Conservation (phyloP, 2,797 vertebrate species). For the Lithobates pipiens region DNA sequence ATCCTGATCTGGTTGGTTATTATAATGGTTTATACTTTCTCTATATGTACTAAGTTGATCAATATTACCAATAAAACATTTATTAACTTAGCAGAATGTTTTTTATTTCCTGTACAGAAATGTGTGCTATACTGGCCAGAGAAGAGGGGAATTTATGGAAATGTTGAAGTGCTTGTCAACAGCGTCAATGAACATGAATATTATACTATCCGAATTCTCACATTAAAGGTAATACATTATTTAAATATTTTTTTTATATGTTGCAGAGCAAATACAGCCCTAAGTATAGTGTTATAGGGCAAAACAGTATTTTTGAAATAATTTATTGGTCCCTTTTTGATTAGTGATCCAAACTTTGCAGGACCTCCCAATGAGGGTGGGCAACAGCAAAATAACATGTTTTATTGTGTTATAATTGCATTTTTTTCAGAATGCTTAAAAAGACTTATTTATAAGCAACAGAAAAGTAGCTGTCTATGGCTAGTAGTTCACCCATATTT, state of each 20-base stretch:
- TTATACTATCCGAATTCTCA: constrained; percentile 88
- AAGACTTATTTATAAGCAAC: too few species aligned
- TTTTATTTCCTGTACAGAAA: constrained; percentile 78
- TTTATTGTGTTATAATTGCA: too few species aligned
- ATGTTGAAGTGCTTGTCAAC: constrained; percentile 89
- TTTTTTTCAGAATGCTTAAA: too few species aligned
- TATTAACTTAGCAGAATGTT: neutral
- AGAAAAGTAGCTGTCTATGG: too few species aligned
- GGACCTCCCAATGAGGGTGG: too few species aligned
- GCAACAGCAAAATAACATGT: too few species aligned
- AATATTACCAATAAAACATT: too few species aligned
- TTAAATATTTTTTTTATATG: neutral
- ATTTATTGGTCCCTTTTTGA: too few species aligned
- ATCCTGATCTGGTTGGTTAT: neutral
- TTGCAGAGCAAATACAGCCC: neutral
- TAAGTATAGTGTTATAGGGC: too few species aligned
- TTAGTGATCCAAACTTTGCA: too few species aligned
- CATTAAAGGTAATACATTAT: constrained; percentile 84
- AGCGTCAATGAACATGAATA: constrained; percentile 86
- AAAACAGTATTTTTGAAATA: too few species aligned
- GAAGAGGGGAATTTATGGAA: constrained; percentile 94
- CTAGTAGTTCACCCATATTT: too few species aligned
- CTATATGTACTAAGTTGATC: neutral
- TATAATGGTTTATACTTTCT: neutral
- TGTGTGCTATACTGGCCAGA: constrained; percentile 98